Evolutionary conservation across 2,888 invertebrate genomes (phyloP).

Genomic region (Eupithecia inturbata): DNA sequence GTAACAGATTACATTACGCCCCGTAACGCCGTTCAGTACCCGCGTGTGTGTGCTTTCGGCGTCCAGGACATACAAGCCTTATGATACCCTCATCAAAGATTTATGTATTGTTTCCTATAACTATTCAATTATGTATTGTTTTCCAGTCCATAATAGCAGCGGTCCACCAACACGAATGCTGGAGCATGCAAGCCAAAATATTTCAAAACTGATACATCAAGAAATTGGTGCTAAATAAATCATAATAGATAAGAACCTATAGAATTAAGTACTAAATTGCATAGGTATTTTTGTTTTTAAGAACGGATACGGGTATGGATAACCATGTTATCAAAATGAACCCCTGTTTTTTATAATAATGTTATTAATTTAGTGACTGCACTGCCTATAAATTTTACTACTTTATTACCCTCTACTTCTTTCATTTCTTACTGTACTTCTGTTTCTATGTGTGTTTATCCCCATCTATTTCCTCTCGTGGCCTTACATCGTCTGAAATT

Average conservation of each 20-base stretch:
- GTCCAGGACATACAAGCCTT: too few species aligned
- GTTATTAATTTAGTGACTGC: neutral
- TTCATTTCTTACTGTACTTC: neutral
- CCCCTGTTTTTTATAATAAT: neutral
- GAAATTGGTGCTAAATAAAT: neutral
- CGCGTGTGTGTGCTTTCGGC: too few species aligned
- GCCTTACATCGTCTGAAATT: neutral
- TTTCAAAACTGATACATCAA: neutral
- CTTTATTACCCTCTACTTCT: neutral
- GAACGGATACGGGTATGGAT: neutral
- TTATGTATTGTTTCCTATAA: neutral
- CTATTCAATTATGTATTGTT: neutral
- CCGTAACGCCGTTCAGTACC: neutral
- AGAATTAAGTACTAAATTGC: neutral
- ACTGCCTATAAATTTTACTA: neutral
- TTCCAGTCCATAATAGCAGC: neutral
- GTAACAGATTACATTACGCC: neutral
- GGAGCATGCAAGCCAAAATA: slow-evolving; percentile 3
- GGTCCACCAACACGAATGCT: neutral
- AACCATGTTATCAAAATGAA: neutral
- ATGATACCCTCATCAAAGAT: neutral
- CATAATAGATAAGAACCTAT: neutral
- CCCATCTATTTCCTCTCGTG: neutral
- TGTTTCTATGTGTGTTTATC: neutral
- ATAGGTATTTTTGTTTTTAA: neutral